Evolutionary conservation across 2,888 invertebrate species (phyloP).

Genomic region (Drosophila demipolita): DNA sequence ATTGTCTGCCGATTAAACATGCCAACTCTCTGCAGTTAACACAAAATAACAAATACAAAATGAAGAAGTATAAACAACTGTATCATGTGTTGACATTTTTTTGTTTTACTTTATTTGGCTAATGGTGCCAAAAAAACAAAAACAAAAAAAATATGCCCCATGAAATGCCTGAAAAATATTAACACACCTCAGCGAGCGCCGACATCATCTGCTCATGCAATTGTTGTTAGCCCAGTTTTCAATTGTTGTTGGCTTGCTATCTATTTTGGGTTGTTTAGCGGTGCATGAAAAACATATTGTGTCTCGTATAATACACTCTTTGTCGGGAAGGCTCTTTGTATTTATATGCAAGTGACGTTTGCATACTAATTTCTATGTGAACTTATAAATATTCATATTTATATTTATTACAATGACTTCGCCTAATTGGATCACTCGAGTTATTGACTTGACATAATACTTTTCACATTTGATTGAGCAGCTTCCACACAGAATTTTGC

Average conservation of each 20-base stretch:
- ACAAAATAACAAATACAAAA: constrained; percentile 24
- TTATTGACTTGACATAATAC: constrained; percentile 24
- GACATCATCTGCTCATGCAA: constrained; percentile 67
- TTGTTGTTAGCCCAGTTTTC: constrained; percentile 76
- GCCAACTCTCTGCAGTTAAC: constrained; percentile 46
- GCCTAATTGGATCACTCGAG: constrained; percentile 24
- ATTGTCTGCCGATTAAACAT: constrained; percentile 48
- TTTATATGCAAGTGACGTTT: constrained; percentile 21
- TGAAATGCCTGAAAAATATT: constrained; percentile 72
- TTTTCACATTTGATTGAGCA: constrained; percentile 5
- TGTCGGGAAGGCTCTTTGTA: constrained; percentile 2
- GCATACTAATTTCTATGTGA: constrained; percentile 2
- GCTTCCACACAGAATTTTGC: not conserved
- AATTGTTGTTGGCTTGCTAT: constrained; percentile 30
- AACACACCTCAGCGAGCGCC: constrained; percentile 66
- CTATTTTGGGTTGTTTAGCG: constrained; percentile 35
- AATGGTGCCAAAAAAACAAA: constrained; percentile 47
- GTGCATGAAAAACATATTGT: constrained; percentile 50
- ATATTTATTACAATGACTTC: constrained; percentile 13
- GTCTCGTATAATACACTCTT: constrained; percentile 30
- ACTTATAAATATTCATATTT: constrained; percentile 16
- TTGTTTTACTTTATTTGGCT: constrained; percentile 62
- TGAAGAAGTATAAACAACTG: constrained; percentile 29
- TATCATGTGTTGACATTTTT: constrained; percentile 74
- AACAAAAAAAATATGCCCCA: constrained; percentile 12